phyloP scores from a whole-genome alignment of 2,888 invertebrate species.

The Melangyna quadrimaculata region DNA sequence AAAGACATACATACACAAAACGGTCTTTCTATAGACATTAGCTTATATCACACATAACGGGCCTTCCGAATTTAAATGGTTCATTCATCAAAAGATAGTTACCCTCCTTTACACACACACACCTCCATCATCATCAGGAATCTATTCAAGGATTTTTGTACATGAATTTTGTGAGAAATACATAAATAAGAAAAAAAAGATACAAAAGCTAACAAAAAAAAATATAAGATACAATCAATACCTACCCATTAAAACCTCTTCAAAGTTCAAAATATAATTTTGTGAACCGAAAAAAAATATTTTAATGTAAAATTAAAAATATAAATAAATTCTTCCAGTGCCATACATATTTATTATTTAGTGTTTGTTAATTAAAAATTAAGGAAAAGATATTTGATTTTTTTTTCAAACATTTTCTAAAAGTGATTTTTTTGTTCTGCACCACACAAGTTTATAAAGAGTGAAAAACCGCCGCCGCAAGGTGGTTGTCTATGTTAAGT shows the following conservation, averaged over 20 bases:
- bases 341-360: no score
- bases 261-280: neutral
- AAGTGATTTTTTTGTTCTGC: constrained; percentile 34
- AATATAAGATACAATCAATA: constrained; percentile 46
- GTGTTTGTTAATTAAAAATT: constrained; percentile 2
- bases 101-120: neutral
- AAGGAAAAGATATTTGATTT: constrained; percentile 2
- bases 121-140: neutral
- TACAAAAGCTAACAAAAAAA: neutral
- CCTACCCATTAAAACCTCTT: neutral
- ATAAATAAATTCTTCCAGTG: constrained; percentile 55
- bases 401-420: neutral
- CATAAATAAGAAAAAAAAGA: constrained; percentile 17
- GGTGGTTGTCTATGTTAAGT: constrained; percentile 67
- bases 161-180: constrained; percentile 28
- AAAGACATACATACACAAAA: constrained; percentile 12
- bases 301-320: constrained; percentile 41
- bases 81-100: constrained; percentile 62
- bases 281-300: neutral
- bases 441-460: neutral
- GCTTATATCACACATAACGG: neutral
- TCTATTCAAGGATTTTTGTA: constrained; percentile 64
- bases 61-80: constrained; percentile 40
- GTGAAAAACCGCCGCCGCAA: constrained; percentile 55
- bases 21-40: constrained; percentile 16